Evolutionary conservation across 2,797 vertebrate genomes (phyloP).

Genomic region (Molossus alvarezi): DNA sequence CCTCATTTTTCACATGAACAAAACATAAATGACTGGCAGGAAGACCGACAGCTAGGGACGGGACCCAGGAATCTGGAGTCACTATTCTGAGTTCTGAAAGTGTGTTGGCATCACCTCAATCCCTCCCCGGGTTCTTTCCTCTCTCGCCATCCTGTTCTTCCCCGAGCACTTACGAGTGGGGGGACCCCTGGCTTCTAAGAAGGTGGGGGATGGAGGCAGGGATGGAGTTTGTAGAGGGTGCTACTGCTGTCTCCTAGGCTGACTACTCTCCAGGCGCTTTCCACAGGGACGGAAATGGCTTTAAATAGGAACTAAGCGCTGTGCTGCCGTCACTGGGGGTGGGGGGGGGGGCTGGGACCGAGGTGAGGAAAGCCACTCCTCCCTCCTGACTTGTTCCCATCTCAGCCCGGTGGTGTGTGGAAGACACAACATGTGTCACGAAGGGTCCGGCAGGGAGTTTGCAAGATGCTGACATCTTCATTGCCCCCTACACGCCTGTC

Average conservation of each 20-base stretch:
- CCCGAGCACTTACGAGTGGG: background rate
- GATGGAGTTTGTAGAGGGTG: background rate
- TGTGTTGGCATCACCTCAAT: background rate
- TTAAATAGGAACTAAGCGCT: background rate
- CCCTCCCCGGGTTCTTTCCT: background rate
- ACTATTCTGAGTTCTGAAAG: background rate
- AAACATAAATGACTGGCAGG: background rate
- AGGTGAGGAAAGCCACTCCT: background rate
- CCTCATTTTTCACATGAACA: conserved; percentile 13
- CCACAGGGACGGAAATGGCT: background rate
- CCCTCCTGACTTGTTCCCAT: background rate
- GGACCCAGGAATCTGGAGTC: background rate
- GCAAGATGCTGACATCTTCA: background rate
- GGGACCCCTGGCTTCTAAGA: background rate
- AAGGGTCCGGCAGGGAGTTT: background rate
- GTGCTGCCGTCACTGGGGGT: background rate
- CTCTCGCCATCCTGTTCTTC: background rate
- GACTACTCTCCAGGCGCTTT: background rate
- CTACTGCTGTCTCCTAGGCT: background rate
- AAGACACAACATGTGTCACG: background rate
- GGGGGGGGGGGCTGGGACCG: background rate
- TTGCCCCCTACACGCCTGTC: too few species aligned
- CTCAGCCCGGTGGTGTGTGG: background rate
- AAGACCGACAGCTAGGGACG: background rate
- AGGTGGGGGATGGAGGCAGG: background rate